A percentile compares a stretch with the other conserved stretches of the same genome.
phyloP scores from a whole-genome alignment of 2,113 vertebrate species.

The Xiphorhynchus elegans region DNA sequence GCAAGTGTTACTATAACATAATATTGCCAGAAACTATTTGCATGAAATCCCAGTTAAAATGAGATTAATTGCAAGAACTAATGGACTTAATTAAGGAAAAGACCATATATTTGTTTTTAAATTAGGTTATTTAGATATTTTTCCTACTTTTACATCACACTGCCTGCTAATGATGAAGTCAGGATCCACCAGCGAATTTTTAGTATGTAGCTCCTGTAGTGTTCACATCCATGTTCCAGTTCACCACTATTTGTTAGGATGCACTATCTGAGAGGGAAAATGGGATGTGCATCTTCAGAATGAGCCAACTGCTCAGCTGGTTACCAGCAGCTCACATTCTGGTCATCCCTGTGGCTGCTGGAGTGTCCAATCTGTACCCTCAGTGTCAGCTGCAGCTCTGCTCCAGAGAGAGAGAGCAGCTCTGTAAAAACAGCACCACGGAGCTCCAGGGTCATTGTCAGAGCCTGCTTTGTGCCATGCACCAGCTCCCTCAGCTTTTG shows the following conservation, averaged over 20 bases:
- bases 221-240: not conserved
- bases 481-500: not conserved
- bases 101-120: not conserved
- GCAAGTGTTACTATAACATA: not conserved
- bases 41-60: not conserved
- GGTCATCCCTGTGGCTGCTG: not conserved
- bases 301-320: not conserved
- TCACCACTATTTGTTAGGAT: not conserved
- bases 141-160: not conserved
- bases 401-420: not conserved
- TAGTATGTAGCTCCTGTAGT: not conserved
- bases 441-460: fast-evolving
- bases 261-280: not conserved
- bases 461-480: fast-evolving
- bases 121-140: not conserved
- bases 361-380: not conserved
- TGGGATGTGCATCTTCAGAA: not conserved
- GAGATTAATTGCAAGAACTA: not conserved
- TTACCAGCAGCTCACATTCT: not conserved
- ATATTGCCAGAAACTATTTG: not conserved
- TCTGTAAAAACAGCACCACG: fast-evolving
- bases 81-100: not conserved
- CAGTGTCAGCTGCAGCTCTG: not conserved
- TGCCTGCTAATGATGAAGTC: not conserved
- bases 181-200: not conserved